Conservation (phyloP, 2,888 invertebrate species). For the Perizoma affinitatum region DNA sequence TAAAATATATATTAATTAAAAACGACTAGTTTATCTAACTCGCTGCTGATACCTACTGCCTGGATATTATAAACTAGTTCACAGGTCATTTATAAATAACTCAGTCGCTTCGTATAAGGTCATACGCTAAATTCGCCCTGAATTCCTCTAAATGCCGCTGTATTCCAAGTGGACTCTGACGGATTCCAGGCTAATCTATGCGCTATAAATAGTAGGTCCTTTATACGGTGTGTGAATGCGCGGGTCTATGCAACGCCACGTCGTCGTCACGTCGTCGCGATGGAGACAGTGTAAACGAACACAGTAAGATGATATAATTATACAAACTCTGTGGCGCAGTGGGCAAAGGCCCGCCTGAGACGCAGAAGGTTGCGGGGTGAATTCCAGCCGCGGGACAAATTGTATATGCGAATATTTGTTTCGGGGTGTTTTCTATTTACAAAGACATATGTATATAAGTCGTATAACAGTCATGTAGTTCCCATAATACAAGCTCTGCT, state of each 20-base stretch:
- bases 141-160: constrained; percentile 2
- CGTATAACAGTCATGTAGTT: no score
- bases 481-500: no score
- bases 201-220: constrained; percentile 19
- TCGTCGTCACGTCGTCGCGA: no score
- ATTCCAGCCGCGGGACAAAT: no score
- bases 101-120: not conserved
- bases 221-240: constrained; percentile 10
- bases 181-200: constrained; percentile 23
- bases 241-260: constrained; percentile 9
- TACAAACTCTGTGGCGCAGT: no score
- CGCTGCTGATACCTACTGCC: not conserved
- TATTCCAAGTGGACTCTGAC: constrained; percentile 10
- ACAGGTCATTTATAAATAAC: constrained; percentile 1
- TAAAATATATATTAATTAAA: no score
- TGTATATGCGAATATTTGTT: no score
- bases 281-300: not conserved
- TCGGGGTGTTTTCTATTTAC: no score
- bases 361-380: no score
- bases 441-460: no score
- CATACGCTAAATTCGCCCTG: constrained; percentile 11
- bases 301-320: constrained; percentile 2
- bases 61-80: not conserved
- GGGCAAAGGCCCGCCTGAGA: no score
- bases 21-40: no score